Percentiles rank a stretch among this genome's conserved stretches.
Evolutionary conservation across 2,113 vertebrate species (phyloP).

Genomic region (Larimichthys polyactis): DNA sequence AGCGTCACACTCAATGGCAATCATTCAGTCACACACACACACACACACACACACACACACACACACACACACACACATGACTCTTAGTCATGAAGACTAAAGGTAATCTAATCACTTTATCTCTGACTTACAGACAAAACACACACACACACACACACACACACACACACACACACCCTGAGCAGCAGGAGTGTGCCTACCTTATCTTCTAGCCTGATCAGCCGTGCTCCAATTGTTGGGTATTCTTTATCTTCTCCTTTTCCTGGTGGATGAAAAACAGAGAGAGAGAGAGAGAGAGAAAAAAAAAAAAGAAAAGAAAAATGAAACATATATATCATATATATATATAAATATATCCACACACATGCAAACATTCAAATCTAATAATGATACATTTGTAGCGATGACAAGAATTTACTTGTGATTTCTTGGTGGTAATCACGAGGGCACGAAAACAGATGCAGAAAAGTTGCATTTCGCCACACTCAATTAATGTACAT

Average conservation of each 20-base stretch:
- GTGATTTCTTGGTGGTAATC: background rate
- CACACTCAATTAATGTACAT: background rate
- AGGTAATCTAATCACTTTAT: constrained; percentile 41
- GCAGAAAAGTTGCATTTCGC: background rate
- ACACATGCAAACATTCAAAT: background rate
- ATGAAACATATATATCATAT: background rate
- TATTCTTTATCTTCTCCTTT: constrained; percentile 91
- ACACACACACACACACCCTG: constrained; percentile 14
- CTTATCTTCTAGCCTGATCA: constrained; percentile 93
- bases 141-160: constrained; percentile 9
- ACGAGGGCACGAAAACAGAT: background rate
- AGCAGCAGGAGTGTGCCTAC: constrained; percentile 74
- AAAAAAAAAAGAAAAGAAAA: background rate
- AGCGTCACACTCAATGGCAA: background rate
- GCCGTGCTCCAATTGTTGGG: constrained; percentile 89
- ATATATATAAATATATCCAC: background rate
- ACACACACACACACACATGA: constrained; percentile 10
- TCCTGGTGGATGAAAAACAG: constrained; percentile 74
- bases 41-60: background rate
- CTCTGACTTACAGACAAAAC: constrained; percentile 35
- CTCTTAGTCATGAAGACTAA: background rate
- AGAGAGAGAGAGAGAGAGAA: no score
- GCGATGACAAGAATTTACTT: background rate
- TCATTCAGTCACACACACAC: background rate
- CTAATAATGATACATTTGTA: background rate